Percentiles rank a stretch among this genome's conserved stretches.
These are phyloP conservation scores for Tadarida brasiliensis DNA, from an alignment of 2,797 vertebrate genomes.

Conservation along the genomic window DNA sequence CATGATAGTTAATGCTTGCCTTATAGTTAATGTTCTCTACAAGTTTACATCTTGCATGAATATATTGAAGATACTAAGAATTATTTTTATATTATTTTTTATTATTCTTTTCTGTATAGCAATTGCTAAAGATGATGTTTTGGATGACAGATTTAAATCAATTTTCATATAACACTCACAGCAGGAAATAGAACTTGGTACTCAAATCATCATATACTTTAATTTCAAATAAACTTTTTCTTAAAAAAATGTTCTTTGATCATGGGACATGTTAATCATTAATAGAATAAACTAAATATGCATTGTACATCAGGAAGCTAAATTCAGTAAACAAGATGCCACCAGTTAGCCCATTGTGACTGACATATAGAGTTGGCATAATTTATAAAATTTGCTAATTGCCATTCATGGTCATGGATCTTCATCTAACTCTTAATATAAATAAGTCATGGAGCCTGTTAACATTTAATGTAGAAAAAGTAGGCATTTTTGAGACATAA, in stretches of 20 bases:
- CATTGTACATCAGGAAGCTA: neutral
- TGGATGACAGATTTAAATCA: neutral
- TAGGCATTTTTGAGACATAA: neutral
- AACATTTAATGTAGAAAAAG: conserved; percentile 28
- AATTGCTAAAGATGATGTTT: conserved; percentile 20
- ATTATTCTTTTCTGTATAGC: neutral
- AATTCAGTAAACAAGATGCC: conserved; percentile 11
- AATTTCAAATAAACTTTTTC: conserved; percentile 11
- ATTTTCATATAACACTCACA: neutral
- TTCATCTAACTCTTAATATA: neutral
- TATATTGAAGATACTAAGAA: neutral
- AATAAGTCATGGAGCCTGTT: neutral
- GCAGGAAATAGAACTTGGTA: neutral
- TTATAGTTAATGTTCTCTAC: neutral
- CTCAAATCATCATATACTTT: neutral
- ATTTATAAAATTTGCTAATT: conserved; percentile 60
- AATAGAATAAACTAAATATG: conserved; percentile 26
- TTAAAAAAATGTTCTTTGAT: neutral
- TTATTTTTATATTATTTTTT: conserved; percentile 4
- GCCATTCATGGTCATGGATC: neutral
- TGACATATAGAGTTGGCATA: neutral
- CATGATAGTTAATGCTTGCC: neutral
- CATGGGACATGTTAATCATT: neutral
- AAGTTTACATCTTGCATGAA: neutral
- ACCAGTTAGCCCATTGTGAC: conserved; percentile 39